Conservation (phyloP, 2,888 invertebrate genomes). For the Elysia crispata region DNA sequence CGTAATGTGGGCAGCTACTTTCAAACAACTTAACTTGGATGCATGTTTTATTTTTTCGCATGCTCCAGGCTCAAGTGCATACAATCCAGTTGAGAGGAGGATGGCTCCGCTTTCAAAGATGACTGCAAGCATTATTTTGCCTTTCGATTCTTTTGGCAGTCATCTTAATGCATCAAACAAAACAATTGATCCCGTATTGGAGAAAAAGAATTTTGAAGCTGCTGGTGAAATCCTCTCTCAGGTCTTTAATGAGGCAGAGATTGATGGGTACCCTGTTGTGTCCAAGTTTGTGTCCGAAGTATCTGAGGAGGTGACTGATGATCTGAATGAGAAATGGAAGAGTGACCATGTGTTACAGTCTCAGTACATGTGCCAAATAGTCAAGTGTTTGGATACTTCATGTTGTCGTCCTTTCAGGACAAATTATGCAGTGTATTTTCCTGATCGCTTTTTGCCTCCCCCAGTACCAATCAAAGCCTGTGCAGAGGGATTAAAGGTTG, state of each 20-base stretch:
- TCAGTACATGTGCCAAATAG: too few relatives aligned
- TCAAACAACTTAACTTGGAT: slow-evolving; percentile 27
- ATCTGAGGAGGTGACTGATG: too few relatives aligned
- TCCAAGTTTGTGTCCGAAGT: slow-evolving; percentile 4
- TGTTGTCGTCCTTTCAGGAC: too few relatives aligned
- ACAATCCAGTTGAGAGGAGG: slow-evolving; percentile 31
- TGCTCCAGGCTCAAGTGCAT: slow-evolving; percentile 25
- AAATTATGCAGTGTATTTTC: too few relatives aligned
- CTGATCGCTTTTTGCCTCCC: too few relatives aligned
- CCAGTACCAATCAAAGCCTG: too few relatives aligned
- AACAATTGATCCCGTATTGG: slow-evolving; percentile 22
- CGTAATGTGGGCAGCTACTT: slow-evolving; percentile 1
- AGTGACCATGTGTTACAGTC: too few relatives aligned
- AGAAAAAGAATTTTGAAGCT: slow-evolving; percentile 11
- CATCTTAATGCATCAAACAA: slow-evolving; percentile 27
- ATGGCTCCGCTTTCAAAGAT: slow-evolving; percentile 26
- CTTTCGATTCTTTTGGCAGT: slow-evolving; percentile 24
- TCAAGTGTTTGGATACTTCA: too few relatives aligned
- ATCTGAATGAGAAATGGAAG: too few relatives aligned
- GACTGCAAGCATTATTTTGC: slow-evolving; percentile 17
- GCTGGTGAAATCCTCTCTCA: slow-evolving; percentile 3
- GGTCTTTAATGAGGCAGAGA: slow-evolving; percentile 1
- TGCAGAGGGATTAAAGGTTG: too few relatives aligned
- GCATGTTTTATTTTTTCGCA: slow-evolving; percentile 29
- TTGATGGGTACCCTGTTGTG: slow-evolving; percentile 9